Base-by-base conservation (phyloP, 2,797 vertebrate genomes). In the Scolopax rusticola region DNA sequence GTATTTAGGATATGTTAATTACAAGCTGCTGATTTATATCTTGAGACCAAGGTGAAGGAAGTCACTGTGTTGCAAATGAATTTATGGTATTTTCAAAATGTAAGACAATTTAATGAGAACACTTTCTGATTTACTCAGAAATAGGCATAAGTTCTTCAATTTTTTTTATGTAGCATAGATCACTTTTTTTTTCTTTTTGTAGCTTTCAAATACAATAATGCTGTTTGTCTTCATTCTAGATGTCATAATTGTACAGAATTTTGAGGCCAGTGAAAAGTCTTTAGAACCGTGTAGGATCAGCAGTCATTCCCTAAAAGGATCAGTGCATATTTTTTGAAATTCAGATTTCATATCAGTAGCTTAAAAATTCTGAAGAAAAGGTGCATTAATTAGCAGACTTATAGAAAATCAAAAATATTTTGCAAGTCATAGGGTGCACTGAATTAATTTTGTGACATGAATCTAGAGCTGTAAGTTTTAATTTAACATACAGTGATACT, bases 111-210 rank as follows among this genome's bases (percentile, higher is more conserved):
- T 54, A 54, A 32, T 84, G 23, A 53, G 15, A 81, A 41, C 38
- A 33, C 10, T 8, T 84, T 86, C 24, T 54, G 17, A n/a, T 71
- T 73, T 84, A 48, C 65, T 50, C 59, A 69, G 57, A 84, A 65
- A 67, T 63, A 53, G 28, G 9, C 0, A 0, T 40, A 36, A 7
- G 13, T 3, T 43, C 12, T 56, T 4, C n/a, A 12, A 18, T 30
- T 8, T 82, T 43, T 76, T 47, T 4, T 6, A 32, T 76, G 3
- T 67, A 21, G 14, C 48, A 25, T 60, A 32, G 32, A 45, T 51
- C 1, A 60, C 11, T 1, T 14, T 57, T 45, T 64, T 25, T 33
- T 48, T 12, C n/a, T 36, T 77, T 64, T n/a, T 43, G 9, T 56
- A 30, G 11, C 18, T 85, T 68, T 91, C 33, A 53, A 41, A 24